phyloP scores from a whole-genome alignment of 2,113 vertebrate species.

The Phalacrocorax pelagicus region DNA sequence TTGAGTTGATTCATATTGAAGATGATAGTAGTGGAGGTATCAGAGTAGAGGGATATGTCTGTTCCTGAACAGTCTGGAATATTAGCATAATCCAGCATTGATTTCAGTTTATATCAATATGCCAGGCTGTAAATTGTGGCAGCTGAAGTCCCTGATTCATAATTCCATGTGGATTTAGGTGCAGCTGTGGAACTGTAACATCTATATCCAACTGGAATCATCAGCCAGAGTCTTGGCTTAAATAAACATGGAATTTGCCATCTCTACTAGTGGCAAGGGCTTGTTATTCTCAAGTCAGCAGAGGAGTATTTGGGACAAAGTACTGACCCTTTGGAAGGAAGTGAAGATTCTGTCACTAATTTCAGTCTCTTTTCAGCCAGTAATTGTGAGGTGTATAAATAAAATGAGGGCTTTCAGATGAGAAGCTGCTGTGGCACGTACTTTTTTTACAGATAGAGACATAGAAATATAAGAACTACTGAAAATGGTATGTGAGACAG shows the following conservation, averaged over 20 bases:
- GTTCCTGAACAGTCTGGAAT: neutral
- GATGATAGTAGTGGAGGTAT: neutral
- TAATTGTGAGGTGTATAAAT: neutral
- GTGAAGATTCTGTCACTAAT: neutral
- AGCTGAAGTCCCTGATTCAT: neutral
- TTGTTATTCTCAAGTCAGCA: neutral
- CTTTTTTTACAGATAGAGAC: neutral
- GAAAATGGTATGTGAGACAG: neutral
- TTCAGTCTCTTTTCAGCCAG: neutral
- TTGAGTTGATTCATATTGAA: neutral
- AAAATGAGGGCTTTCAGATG: neutral
- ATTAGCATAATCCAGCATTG: neutral
- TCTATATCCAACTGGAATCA: neutral
- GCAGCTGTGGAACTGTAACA: neutral
- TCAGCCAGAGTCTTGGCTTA: neutral
- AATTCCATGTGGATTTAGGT: neutral
- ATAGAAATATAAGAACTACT: neutral
- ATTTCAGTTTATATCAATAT: neutral
- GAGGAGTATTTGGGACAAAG: neutral
- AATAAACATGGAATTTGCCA: neutral
- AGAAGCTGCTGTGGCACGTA: neutral
- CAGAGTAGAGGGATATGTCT: neutral
- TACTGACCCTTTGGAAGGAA: neutral
- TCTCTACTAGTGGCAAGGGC: rapidly evolving
- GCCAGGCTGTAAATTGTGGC: neutral